Percentiles rank a stretch among this genome's conserved stretches.
These are phyloP conservation scores for Ovis aries DNA, from an alignment of 2,113 vertebrate species.

Conservation along the genomic window DNA sequence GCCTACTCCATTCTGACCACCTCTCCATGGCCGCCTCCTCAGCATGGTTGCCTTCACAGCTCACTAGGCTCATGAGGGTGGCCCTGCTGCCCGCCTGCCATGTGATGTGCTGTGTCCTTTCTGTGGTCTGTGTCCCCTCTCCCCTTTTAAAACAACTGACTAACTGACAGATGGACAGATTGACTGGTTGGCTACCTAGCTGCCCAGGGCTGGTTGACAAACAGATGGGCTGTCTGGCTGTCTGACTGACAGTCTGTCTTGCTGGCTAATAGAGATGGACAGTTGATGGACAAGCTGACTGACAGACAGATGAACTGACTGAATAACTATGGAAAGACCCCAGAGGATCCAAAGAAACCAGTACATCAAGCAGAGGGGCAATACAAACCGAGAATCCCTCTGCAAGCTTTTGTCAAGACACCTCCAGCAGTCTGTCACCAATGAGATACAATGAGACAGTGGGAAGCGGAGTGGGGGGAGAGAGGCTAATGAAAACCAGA, in stretches of 20 bases:
- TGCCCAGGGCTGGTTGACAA: background rate
- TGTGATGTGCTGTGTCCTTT: background rate
- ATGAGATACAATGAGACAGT: background rate
- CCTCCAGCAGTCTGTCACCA: constrained; percentile 48
- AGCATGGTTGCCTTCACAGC: background rate
- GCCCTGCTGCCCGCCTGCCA: background rate
- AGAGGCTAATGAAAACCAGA: constrained; percentile 49
- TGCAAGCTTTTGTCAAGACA: constrained; percentile 27
- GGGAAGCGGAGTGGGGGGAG: background rate
- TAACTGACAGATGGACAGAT: background rate
- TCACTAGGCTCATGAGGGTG: background rate
- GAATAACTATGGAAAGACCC: background rate
- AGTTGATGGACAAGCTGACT: constrained; percentile 18
- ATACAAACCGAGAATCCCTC: background rate
- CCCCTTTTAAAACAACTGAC: constrained; percentile 3
- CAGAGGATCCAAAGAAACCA: background rate
- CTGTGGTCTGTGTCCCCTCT: background rate
- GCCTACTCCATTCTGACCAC: background rate
- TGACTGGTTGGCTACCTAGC: background rate
- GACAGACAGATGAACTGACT: constrained; percentile 27
- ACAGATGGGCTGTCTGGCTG: background rate
- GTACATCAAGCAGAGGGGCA: background rate
- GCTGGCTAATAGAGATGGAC: constrained; percentile 10
- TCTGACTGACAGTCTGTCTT: background rate
- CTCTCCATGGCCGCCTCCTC: background rate